A percentile compares a stretch with the other conserved stretches of the same genome.
These are phyloP conservation scores for Monomorium pharaonis DNA, from an alignment of 1,140 invertebrate genomes.

Conservation along the genomic window DNA sequence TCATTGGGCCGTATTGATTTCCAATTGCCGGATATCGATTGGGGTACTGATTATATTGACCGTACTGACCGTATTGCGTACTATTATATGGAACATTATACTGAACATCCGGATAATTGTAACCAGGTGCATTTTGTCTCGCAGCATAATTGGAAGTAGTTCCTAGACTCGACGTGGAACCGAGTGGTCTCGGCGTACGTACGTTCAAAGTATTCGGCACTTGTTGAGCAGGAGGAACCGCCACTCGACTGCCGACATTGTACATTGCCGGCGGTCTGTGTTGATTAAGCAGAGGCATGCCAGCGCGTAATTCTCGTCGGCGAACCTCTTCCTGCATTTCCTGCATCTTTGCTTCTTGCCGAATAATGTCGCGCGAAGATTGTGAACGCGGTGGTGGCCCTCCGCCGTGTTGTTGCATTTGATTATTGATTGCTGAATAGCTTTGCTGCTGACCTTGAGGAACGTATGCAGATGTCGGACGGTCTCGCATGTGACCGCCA, in stretches of 20 bases:
- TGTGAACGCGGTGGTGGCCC: conserved; percentile 83
- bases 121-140: conserved; percentile 71
- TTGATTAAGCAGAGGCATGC: conserved; percentile 74
- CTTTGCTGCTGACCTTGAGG: conserved; percentile 78
- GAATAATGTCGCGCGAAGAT: conserved; percentile 86
- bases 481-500: conserved; percentile 78
- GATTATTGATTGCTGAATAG: conserved; percentile 60
- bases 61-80: conserved; percentile 75
- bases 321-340: conserved; percentile 94
- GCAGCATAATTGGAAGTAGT: conserved; percentile 23
- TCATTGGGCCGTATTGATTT: conserved; percentile 30
- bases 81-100: conserved; percentile 72
- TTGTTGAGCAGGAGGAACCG: conserved; percentile 69
- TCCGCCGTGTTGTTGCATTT: conserved; percentile 76
- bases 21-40: conserved; percentile 20
- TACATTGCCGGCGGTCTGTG: conserved; percentile 79
- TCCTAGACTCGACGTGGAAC: conserved; percentile 28
- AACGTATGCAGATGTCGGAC: conserved; percentile 87
- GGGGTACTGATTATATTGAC: conserved; percentile 52
- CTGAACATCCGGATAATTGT: conserved; percentile 77
- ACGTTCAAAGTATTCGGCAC: conserved; percentile 57
- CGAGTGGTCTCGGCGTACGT: conserved; percentile 60
- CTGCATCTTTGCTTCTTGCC: conserved; percentile 91
- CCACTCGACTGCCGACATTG: conserved; percentile 69
- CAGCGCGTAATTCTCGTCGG: conserved; percentile 88